A percentile compares a stretch with the other conserved stretches of the same genome.
These are phyloP conservation scores for Montifringilla adamsi DNA, from an alignment of 2,113 vertebrate species.

Conservation along the genomic window DNA sequence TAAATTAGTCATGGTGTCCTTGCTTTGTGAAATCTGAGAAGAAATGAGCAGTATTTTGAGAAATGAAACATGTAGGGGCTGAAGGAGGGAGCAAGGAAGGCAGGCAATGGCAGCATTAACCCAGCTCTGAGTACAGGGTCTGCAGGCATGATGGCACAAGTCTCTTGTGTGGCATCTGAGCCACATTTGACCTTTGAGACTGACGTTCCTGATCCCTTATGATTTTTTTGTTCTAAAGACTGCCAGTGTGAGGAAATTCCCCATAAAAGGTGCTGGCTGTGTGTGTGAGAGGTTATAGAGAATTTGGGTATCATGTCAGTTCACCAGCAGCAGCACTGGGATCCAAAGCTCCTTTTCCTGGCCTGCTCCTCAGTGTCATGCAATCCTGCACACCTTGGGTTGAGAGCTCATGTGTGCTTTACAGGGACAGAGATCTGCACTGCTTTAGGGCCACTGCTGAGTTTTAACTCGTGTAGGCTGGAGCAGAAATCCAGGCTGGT, in stretches of 20 bases:
- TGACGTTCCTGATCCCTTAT: fast-evolving
- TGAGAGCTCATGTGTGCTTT: background rate
- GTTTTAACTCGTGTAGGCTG: background rate
- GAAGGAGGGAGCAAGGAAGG: background rate
- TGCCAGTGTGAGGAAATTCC: background rate
- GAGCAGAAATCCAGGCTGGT: background rate
- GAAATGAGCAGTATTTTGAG: background rate
- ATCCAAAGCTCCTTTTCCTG: background rate
- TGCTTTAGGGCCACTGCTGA: background rate
- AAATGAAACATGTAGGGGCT: background rate
- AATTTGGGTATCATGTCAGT: background rate
- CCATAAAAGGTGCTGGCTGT: background rate
- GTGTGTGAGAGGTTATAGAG: background rate
- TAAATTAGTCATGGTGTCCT: background rate
- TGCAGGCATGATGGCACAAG: background rate
- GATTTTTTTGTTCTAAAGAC: background rate
- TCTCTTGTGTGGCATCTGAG: background rate
- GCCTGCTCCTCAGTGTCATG: background rate
- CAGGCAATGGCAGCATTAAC: background rate
- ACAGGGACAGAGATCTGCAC: background rate
- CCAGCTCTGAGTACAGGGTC: background rate
- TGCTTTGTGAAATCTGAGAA: background rate
- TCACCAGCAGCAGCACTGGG: background rate
- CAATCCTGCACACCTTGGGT: background rate
- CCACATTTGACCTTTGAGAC: background rate